Conservation (phyloP, 2,113 vertebrate species). For the Benitochromis conjunctus region DNA sequence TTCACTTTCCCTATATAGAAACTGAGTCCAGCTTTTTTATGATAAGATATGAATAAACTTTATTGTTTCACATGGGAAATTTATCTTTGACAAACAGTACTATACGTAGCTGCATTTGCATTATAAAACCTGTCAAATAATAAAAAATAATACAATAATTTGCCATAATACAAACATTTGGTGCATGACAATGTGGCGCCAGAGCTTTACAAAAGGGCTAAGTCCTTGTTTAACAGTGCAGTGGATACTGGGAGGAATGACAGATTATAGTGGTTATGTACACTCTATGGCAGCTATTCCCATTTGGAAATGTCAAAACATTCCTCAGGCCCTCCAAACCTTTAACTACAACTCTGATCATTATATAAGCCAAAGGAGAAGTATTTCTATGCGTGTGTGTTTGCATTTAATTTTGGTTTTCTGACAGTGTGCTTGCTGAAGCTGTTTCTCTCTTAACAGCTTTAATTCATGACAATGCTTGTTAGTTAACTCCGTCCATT, state of each 20-base stretch:
- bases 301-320: background rate
- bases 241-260: background rate
- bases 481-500: background rate
- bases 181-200: accelerated
- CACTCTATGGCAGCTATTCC: background rate
- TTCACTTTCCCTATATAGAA: background rate
- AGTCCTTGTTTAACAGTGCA: accelerated
- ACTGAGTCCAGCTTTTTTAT: background rate
- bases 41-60: background rate
- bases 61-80: background rate
- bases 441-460: background rate
- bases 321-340: background rate
- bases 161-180: background rate
- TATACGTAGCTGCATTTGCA: background rate
- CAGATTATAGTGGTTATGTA: background rate
- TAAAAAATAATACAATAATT: background rate
- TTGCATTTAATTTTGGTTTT: background rate
- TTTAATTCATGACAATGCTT: background rate
- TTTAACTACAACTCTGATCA: background rate
- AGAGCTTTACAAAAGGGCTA: background rate
- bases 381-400: background rate
- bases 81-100: background rate
- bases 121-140: background rate
- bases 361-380: background rate
- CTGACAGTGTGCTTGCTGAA: background rate